Percentiles rank a stretch among this genome's conserved stretches.
Conservation (phyloP, 2,888 invertebrate genomes). For the Rutpela maculata region DNA sequence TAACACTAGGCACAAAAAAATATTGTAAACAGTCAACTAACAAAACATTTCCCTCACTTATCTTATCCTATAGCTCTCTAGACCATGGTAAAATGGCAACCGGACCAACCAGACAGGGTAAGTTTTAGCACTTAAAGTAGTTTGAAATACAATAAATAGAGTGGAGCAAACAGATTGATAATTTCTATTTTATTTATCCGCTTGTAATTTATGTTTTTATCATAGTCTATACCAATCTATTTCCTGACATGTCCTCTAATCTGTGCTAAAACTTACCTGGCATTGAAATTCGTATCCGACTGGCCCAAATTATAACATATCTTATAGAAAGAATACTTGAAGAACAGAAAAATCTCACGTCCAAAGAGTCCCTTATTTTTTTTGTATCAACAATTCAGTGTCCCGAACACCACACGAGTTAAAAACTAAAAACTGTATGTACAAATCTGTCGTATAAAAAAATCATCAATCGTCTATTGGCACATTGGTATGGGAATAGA, state of each 20-base stretch:
- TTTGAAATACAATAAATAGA: too few species aligned
- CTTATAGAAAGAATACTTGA: slow-evolving; percentile 21
- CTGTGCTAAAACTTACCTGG: too few species aligned
- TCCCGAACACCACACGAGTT: slow-evolving; percentile 62
- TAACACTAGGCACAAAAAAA: slow-evolving; percentile 20
- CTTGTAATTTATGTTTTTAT: too few species aligned
- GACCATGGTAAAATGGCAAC: slow-evolving; percentile 16
- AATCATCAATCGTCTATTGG: slow-evolving; percentile 59
- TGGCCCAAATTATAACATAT: slow-evolving; percentile 5
- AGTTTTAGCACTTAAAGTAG: too few species aligned
- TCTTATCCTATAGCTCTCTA: slow-evolving; percentile 27
- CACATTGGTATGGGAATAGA: slow-evolving; percentile 59
- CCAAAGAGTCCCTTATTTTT: slow-evolving; percentile 35
- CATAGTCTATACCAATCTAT: too few species aligned
- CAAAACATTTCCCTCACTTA: slow-evolving; percentile 26
- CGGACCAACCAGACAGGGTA: too few species aligned
- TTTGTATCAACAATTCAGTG: slow-evolving; percentile 42
- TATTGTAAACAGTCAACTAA: slow-evolving; percentile 31
- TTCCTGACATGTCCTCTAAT: too few species aligned
- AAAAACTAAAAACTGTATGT: slow-evolving; percentile 44
- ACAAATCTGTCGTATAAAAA: slow-evolving; percentile 46
- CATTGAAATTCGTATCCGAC: too few species aligned
- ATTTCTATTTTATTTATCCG: too few species aligned
- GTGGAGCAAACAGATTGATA: too few species aligned
- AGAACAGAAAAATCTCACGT: slow-evolving; percentile 41